These are phyloP conservation scores for Campylomormyrus tamandua DNA, from an alignment of 2,113 vertebrate species.

Conservation along the genomic window DNA sequence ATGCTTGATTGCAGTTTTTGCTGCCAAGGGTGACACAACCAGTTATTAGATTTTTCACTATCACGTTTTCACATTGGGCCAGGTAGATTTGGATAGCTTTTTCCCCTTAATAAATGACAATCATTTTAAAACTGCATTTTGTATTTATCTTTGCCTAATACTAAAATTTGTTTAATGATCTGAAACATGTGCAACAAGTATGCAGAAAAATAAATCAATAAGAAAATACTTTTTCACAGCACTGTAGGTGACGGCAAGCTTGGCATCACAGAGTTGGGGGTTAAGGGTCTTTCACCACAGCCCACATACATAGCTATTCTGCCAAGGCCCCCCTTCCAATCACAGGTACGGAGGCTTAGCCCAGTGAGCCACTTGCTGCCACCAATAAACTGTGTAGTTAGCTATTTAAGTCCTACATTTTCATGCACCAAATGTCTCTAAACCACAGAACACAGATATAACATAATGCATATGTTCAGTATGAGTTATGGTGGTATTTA, in stretches of 20 bases:
- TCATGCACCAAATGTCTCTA: too few relatives aligned
- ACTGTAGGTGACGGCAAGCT: background rate
- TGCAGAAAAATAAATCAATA: too few relatives aligned
- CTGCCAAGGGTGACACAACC: too few relatives aligned
- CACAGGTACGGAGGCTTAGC: background rate
- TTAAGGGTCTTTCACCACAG: background rate
- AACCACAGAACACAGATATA: background rate
- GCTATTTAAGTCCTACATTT: background rate
- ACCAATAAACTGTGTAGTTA: background rate
- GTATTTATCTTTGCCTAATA: too few relatives aligned
- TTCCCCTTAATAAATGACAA: too few relatives aligned
- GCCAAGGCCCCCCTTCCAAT: background rate
- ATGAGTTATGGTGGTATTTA: background rate
- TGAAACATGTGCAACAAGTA: too few relatives aligned
- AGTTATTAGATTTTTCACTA: too few relatives aligned
- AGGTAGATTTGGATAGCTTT: too few relatives aligned
- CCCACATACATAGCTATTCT: background rate
- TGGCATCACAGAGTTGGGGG: background rate
- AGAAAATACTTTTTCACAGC: background rate
- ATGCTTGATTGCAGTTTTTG: too few relatives aligned
- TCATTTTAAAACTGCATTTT: too few relatives aligned
- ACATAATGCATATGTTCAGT: background rate
- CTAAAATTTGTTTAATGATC: too few relatives aligned
- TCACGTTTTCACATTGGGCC: too few relatives aligned
- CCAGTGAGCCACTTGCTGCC: background rate